Evolutionary conservation across 2,797 vertebrate species (phyloP), one percentile per base, ranked within the genome.

Genomic region (Petrocephalus sullivani): DNA sequence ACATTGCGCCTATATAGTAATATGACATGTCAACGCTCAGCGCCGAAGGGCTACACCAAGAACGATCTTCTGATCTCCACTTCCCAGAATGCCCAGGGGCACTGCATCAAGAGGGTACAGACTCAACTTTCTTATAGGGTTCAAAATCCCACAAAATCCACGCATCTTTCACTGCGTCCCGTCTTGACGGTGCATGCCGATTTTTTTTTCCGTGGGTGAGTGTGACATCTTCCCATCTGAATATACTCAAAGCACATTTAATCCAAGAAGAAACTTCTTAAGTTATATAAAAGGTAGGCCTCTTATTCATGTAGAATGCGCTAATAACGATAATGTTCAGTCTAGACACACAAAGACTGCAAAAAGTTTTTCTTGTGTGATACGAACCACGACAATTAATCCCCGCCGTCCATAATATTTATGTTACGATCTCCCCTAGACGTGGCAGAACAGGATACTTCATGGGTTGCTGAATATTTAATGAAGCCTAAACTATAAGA

Each of bases 11-110:
- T 71, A 14, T 37, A 71, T 71, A 16, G 28, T 71, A 71, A 71
- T 28, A 71, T 37, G 28, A 71, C 28, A 37, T 71, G 41, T 19
- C 19, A 81, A 81, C 37, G 37, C n/a, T 41, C 19, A 53, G 82
- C 46, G 51, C 51, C 28, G 82, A 78, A 56, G 49, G 67, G 10
- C 87, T 28, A 78, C 37, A 51, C 51, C 14, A 19, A 53, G 37
- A 54, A 75, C 54, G 56, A 33, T 83, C 87, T 49, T 49, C 71
- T 81, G 37, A 46, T 75, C 46, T 54, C 16, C 78, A 64, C 41
- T 53, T 83, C 75, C 78, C 78, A 83, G 37, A 61, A 88, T 88
- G 87, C 87, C 54, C 41, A 81, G n/a, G 75, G 87, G 78, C 54
- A 60, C 53, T 51, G 71, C 37, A 56, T 14, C 87, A 56, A 82